phyloP scores from a whole-genome alignment of 2,113 vertebrate species.

The Anguilla rostrata region DNA sequence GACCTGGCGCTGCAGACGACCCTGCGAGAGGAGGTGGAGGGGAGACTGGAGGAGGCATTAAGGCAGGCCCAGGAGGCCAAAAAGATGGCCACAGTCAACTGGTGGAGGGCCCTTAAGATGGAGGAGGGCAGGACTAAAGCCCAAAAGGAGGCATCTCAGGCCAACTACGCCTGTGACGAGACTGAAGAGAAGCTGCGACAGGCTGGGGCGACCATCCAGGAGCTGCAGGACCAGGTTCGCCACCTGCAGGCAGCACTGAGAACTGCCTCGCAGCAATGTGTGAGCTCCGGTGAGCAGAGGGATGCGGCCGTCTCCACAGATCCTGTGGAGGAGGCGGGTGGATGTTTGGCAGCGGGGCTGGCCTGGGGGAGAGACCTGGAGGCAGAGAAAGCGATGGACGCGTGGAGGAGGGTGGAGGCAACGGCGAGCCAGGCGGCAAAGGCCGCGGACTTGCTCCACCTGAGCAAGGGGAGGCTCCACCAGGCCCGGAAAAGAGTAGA shows the following conservation, averaged over 20 bases:
- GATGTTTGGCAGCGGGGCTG: conserved; percentile 31
- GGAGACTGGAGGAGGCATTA: conserved; percentile 52
- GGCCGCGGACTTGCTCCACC: conserved; percentile 52
- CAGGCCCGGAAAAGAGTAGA: conserved; percentile 61
- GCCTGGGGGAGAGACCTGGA: conserved; percentile 18
- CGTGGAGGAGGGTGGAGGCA: conserved; percentile 57
- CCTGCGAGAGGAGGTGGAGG: conserved; percentile 35
- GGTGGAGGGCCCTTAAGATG: conserved; percentile 56
- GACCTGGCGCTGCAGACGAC: conserved; percentile 58
- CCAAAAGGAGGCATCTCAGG: conserved; percentile 26
- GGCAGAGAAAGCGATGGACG: conserved; percentile 47
- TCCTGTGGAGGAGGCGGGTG: conserved; percentile 31
- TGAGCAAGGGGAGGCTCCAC: conserved; percentile 57
- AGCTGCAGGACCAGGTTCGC: conserved; percentile 56
- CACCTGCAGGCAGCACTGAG: conserved; percentile 54
- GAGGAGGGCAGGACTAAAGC: conserved; percentile 41
- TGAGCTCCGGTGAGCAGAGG: conserved; percentile 27
- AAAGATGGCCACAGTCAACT: conserved; percentile 58
- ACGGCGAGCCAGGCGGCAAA: conserved; percentile 55
- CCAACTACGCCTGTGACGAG: conserved; percentile 36
- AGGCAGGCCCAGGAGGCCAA: conserved; percentile 48
- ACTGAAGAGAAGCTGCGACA: conserved; percentile 45
- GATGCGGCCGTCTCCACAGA: conserved; percentile 45
- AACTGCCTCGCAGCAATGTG: conserved; percentile 40
- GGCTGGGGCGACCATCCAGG: conserved; percentile 49